Base-by-base conservation (phyloP, 2,113 vertebrate species). In the Python bivittatus region DNA sequence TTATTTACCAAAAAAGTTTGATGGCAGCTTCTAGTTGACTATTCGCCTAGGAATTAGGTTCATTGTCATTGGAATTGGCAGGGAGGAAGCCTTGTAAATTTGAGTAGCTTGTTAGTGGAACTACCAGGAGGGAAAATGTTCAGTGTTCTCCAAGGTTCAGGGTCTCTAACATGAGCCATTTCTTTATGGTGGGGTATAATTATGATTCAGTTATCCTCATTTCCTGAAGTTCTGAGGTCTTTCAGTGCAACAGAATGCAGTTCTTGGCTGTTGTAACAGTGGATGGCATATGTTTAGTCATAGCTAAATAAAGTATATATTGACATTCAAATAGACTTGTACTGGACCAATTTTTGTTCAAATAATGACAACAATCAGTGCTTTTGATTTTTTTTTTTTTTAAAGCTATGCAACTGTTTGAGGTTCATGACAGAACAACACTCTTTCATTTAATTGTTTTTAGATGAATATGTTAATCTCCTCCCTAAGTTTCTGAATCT, bases 381-480 rank as follows among this genome's bases (percentile, higher is more conserved):
- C 92, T 91, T 25, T 0, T n/a, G n/a, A 20, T 23, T 20, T 29
- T 53, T 72, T 57, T 56, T 0, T 44, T n/a, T n/a, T n/a, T n/a
- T n/a, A 72, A 68, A 72, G 5, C 6, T 20, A 8, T 83, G 93
- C 57, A 11, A 38, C 23, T n/a, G 3, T 54, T 79, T 17, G 54
- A 3, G 48, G 1, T 6, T 57, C 91, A 64, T 8, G 42, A 53
- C 83, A 13, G 57, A 87, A 56, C 53, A 79, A 84, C 11, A 92
- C 22, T 0, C 17, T 96, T n/a, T 60, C 0, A 1, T 92, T 88
- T 68, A 68, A n/a, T 94, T 90, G 48, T 52, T 83, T 61, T 86
- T 29, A 54, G 88, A 90, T 87, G 84, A 7, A 2, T 84, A n/a
- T 8, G 38, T 94, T 87, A 61, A 83, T 94, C 87, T 23, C 0